Evolutionary conservation across 2,797 vertebrate species (phyloP).

Genomic region (Trachops cirrhosus): DNA sequence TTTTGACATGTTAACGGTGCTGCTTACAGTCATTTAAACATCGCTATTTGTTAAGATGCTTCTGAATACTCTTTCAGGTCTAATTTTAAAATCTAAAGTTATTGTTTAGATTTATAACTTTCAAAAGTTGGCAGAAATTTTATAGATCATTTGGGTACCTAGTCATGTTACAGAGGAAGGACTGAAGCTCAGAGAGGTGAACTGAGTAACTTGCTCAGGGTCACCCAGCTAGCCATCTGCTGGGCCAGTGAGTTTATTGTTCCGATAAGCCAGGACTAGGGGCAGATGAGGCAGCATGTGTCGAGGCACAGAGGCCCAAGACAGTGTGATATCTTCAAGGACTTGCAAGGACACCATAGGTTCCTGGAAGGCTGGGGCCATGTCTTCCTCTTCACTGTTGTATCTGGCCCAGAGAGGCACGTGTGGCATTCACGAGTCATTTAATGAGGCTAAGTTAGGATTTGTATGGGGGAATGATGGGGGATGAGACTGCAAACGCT

Average conservation of each 20-base stretch:
- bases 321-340: neutral
- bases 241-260: neutral
- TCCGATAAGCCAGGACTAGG: neutral
- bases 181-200: neutral
- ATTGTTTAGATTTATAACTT: conserved; percentile 3
- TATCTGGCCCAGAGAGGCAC: neutral
- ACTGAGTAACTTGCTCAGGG: neutral
- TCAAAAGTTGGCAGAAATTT: neutral
- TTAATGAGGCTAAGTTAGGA: neutral
- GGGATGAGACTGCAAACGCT: neutral
- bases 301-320: neutral
- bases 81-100: conserved; percentile 10
- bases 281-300: neutral
- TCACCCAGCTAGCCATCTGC: neutral
- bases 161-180: neutral
- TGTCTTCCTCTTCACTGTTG: neutral
- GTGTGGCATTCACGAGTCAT: accelerated
- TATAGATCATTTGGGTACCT: neutral
- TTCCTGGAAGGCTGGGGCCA: neutral
- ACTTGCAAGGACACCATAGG: neutral
- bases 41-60: neutral
- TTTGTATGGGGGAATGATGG: too few species aligned
- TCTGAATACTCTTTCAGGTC: neutral
- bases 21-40: neutral
- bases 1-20: neutral